phyloP scores from a whole-genome alignment of 2,797 vertebrate genomes.

The Anabacerthia variegaticeps region DNA sequence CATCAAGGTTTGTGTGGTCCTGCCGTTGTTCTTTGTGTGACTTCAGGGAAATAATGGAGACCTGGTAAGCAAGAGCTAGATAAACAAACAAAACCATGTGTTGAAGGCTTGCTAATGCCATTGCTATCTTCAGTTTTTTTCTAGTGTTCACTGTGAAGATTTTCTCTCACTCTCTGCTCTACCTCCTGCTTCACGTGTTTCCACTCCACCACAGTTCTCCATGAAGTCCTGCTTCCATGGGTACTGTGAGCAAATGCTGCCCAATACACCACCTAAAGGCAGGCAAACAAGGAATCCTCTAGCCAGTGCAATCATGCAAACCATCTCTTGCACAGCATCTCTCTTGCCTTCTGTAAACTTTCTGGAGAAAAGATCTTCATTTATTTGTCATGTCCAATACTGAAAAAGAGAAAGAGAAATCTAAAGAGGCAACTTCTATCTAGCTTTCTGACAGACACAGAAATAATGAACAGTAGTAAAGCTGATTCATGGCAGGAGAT shows the following conservation, averaged over 20 bases:
- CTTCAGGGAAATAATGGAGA: neutral
- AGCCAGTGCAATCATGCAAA: neutral
- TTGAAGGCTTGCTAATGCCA: neutral
- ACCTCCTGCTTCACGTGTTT: neutral
- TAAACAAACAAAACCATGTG: neutral
- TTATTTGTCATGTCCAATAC: neutral
- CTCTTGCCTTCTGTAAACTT: neutral
- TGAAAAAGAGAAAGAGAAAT: neutral
- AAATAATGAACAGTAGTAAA: conserved; percentile 16
- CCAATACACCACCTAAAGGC: neutral
- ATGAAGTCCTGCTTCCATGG: neutral
- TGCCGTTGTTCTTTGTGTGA: neutral
- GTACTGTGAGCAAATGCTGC: neutral
- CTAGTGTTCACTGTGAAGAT: neutral
- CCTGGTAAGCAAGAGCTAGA: neutral
- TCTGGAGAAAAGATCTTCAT: neutral
- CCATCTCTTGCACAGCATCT: neutral
- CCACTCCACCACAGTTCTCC: neutral
- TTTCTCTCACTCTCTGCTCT: neutral
- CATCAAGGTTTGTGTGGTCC: neutral
- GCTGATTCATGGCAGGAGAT: conserved; percentile 6
- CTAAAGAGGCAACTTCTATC: neutral
- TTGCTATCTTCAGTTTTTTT: neutral
- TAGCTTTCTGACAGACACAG: neutral
- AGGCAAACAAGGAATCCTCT: neutral